These are phyloP conservation scores for Papilio polytes DNA, from an alignment of 1,140 invertebrate genomes.

Conservation along the genomic window DNA sequence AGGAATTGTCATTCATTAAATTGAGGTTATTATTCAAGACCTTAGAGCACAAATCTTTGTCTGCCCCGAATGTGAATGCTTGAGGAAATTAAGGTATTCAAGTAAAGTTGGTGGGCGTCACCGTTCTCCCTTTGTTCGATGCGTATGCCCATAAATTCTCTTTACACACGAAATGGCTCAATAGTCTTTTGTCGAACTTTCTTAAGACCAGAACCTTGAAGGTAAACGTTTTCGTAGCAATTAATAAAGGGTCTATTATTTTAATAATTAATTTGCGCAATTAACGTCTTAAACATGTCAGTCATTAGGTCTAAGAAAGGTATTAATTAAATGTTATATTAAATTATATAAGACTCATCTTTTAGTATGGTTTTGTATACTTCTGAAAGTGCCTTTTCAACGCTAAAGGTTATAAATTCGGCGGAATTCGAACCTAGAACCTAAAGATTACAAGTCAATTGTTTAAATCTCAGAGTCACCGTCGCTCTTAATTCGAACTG, in stretches of 20 bases:
- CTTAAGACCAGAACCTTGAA: constrained; percentile 54
- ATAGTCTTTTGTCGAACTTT: constrained; percentile 57
- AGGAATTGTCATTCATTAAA: constrained; percentile 28
- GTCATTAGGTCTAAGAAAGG: neutral
- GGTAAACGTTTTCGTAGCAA: constrained; percentile 53
- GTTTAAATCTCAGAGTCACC: too few species aligned
- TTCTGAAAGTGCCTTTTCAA: too few species aligned
- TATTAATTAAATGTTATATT: neutral
- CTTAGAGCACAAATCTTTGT: constrained; percentile 50
- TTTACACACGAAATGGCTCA: constrained; percentile 49
- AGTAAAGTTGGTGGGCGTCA: constrained; percentile 48
- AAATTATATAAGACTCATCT: too few species aligned
- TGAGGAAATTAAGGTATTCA: constrained; percentile 68
- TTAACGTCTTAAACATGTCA: constrained; percentile 60
- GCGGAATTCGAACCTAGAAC: too few species aligned
- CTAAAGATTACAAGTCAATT: too few species aligned
- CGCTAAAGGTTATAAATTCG: too few species aligned
- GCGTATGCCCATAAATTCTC: constrained; percentile 45
- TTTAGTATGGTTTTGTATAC: constrained; percentile 42
- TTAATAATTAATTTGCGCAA: constrained; percentile 66
- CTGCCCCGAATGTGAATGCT: constrained; percentile 45
- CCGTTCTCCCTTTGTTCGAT: constrained; percentile 45
- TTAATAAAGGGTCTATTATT: constrained; percentile 63
- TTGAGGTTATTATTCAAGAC: constrained; percentile 44
- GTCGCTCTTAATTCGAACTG: too few species aligned